Evolutionary conservation across 2,113 vertebrate genomes (phyloP).

Genomic region (Anoura caudifer): DNA sequence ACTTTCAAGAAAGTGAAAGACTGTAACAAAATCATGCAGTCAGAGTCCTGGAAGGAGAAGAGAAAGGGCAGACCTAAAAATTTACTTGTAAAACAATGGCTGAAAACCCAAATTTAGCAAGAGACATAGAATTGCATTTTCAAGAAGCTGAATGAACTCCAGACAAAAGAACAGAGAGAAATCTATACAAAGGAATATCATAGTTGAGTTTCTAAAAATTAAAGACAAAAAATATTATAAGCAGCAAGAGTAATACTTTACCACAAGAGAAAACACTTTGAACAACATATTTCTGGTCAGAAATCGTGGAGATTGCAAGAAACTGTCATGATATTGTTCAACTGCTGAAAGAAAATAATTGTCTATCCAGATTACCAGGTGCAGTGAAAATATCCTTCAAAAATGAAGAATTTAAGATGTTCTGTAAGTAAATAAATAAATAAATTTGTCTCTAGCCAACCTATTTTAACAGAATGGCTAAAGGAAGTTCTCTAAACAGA

Average conservation of each 20-base stretch:
- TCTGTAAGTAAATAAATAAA: neutral
- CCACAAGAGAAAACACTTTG: neutral
- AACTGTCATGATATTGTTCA: neutral
- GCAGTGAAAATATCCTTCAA: too few species aligned
- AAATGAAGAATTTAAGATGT: too few species aligned
- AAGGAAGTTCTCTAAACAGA: too few species aligned
- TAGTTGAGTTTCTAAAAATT: neutral
- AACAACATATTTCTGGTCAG: neutral
- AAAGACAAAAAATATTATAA: neutral
- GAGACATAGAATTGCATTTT: neutral
- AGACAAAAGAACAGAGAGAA: neutral
- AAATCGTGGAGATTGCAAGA: neutral
- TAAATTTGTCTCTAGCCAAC: neutral
- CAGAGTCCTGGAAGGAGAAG: neutral
- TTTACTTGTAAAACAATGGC: neutral
- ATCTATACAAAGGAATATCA: neutral
- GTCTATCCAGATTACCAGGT: too few species aligned
- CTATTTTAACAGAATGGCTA: neutral
- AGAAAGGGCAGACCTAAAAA: neutral
- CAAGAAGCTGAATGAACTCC: neutral
- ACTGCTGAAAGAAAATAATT: too few species aligned
- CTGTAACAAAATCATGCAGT: neutral
- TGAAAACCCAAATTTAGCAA: neutral
- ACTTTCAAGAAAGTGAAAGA: neutral
- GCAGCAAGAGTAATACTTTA: neutral